A percentile compares a stretch with the other conserved stretches of the same genome.
Conservation (phyloP, 2,888 invertebrate species). For the Lepidochrysops patricia region DNA sequence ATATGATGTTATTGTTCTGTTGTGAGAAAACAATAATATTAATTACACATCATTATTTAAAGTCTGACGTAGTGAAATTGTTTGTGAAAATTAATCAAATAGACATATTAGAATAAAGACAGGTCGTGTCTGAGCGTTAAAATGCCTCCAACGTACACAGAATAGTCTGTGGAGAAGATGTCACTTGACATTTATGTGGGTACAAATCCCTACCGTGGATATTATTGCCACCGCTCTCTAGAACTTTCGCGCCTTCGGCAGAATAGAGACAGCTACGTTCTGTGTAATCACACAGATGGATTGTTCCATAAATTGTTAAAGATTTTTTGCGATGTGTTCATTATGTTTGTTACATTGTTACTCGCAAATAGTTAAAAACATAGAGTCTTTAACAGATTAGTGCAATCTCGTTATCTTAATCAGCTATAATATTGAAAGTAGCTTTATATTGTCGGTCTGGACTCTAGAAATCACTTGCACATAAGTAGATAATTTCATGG, state of each 20-base stretch:
- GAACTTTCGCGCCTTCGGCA: background rate
- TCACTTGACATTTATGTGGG: too few species aligned
- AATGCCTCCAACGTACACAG: background rate
- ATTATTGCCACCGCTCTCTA: background rate
- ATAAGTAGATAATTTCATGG: too few species aligned
- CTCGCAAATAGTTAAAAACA: too few species aligned
- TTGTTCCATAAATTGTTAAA: slow-evolving; percentile 16
- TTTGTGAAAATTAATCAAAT: background rate
- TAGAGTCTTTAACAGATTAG: too few species aligned
- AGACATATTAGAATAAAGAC: background rate
- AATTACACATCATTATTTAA: background rate
- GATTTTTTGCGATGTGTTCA: background rate
- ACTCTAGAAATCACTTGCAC: too few species aligned
- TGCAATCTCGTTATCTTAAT: too few species aligned
- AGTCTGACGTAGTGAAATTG: background rate
- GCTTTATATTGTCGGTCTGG: too few species aligned
- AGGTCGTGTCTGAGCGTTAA: background rate
- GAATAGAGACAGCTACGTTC: slow-evolving; percentile 15
- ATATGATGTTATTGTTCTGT: background rate
- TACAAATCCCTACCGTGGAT: background rate
- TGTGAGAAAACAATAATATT: background rate
- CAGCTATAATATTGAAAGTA: too few species aligned
- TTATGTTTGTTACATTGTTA: background rate
- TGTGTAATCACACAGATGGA: slow-evolving; percentile 18
- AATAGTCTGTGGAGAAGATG: too few species aligned